Percentiles rank a stretch among this genome's conserved stretches.
phyloP scores from a whole-genome alignment of 2,888 invertebrate genomes.

The Drosophila mimica region DNA sequence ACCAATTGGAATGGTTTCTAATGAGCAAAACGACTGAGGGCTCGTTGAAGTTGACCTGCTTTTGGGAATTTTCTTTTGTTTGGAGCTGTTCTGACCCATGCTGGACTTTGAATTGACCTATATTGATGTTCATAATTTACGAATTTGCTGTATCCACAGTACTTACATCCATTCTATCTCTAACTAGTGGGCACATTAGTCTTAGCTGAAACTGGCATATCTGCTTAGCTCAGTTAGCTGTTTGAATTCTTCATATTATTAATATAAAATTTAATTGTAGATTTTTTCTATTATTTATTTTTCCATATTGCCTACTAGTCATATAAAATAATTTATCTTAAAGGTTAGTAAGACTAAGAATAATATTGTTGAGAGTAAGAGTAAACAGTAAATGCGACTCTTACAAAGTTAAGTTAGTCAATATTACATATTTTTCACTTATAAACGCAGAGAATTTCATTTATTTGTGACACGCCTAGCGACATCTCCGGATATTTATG shows the following conservation, averaged over 20 bases:
- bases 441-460: background rate
- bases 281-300: constrained; percentile 7
- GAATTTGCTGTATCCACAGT: background rate
- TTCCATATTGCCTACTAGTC: constrained; percentile 15
- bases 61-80: background rate
- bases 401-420: no score
- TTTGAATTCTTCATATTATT: no score
- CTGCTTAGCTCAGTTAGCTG: background rate
- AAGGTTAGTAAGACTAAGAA: background rate
- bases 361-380: background rate
- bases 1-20: background rate
- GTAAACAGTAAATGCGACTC: background rate
- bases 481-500: background rate
- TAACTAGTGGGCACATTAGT: background rate
- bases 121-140: background rate
- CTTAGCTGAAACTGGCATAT: background rate
- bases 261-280: background rate
- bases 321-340: background rate
- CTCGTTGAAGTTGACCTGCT: background rate
- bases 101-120: background rate
- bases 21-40: background rate
- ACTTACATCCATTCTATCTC: constrained; percentile 8
- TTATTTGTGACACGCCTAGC: background rate
- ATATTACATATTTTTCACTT: background rate
- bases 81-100: constrained; percentile 20